phyloP scores from a whole-genome alignment of 2,888 invertebrate species.

The Coremacera marginata region DNA sequence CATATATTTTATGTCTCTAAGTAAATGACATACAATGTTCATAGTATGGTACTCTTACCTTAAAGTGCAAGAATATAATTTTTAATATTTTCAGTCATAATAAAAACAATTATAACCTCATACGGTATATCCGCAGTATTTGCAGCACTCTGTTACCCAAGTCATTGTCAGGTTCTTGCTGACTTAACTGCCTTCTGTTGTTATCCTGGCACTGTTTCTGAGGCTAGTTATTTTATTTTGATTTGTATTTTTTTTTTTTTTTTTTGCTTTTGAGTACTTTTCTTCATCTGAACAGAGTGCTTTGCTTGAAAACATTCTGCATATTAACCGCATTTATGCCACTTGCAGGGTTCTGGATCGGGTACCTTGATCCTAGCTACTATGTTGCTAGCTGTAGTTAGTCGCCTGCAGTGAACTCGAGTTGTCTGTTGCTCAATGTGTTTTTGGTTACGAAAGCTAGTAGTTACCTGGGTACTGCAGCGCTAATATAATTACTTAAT shows the following conservation, averaged over 20 bases:
- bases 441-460: neutral
- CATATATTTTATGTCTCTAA: too few relatives aligned
- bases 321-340: conserved; percentile 17
- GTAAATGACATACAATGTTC: too few relatives aligned
- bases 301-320: conserved; percentile 6
- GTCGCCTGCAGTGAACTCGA: neutral
- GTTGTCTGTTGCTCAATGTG: neutral
- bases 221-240: neutral
- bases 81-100: neutral
- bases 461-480: neutral
- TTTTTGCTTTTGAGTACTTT: neutral
- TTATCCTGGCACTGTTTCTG: neutral
- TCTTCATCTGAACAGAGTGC: neutral
- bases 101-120: conserved; percentile 20
- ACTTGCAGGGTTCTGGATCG: neutral
- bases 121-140: neutral
- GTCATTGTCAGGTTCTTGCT: too few relatives aligned
- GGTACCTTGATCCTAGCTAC: neutral
- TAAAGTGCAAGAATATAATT: too few relatives aligned
- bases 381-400: neutral
- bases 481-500: conserved; percentile 13
- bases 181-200: neutral
- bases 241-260: neutral
- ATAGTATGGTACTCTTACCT: too few relatives aligned
- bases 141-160: too few relatives aligned